Evolutionary conservation across 2,888 invertebrate species (phyloP).

Genomic region (Coremacera marginata): DNA sequence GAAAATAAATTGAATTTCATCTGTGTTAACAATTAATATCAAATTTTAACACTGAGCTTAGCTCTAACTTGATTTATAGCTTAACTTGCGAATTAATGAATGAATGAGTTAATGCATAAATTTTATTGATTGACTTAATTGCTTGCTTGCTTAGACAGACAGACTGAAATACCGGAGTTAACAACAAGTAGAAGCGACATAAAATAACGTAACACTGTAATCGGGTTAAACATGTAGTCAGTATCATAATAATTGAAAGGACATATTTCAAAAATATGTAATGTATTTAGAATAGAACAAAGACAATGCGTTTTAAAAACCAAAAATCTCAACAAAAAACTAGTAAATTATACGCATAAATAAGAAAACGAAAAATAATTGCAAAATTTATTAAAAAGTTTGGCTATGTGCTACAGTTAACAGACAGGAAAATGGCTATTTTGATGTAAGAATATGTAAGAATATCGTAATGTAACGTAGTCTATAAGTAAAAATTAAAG

Average conservation of each 20-base stretch:
- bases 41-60: background rate
- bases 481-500: background rate
- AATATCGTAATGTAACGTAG: background rate
- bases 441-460: no score
- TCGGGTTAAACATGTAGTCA: no score
- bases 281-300: background rate
- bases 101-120: conserved; percentile 3
- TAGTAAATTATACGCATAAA: background rate
- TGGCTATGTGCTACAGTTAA: conserved; percentile 35
- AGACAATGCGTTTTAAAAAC: background rate
- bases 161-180: background rate
- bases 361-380: background rate
- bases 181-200: background rate
- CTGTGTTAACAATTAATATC: background rate
- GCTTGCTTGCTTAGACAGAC: background rate
- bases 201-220: background rate
- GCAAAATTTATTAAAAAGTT: conserved; percentile 24
- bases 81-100: conserved; percentile 5
- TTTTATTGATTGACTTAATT: conserved; percentile 21
- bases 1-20: no score
- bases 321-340: background rate
- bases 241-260: background rate
- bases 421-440: conserved; percentile 42
- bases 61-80: conserved; percentile 2
- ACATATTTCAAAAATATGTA: background rate